Base-by-base conservation (phyloP, 2,888 invertebrate species). In the Zhuqinia jingwanae region DNA sequence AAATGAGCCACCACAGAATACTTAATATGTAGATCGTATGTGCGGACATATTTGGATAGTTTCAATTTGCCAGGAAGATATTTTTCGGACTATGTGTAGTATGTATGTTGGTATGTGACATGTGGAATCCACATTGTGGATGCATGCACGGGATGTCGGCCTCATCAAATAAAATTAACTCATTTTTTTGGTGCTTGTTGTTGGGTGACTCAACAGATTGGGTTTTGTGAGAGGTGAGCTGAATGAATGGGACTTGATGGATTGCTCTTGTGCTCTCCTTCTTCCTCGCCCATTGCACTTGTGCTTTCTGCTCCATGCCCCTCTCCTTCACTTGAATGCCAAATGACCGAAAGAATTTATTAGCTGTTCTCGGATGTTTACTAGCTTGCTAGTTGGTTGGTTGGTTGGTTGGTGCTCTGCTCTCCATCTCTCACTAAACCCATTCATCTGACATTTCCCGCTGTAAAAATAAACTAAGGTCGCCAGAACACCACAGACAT, bases 401-500 rank as follows among this genome's bases (percentile, higher is more conserved):
- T n/a, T n/a, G n/a, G n/a, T n/a, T n/a, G n/a, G n/a, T n/a, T n/a
- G n/a, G n/a, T 42, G 42, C 6, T 11, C 42, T 47, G 47, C 1
- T 47, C 47, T 47, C 47, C 15, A 11, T 47, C 47, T 47, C 47
- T 1, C 47, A 11, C 5, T 42, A 42, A 8, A 42, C 11, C 5
- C 11, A 42, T 47, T 47, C n/a, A n/a, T 47, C 15, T 47, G 47
- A 11, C 10, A 10, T 10, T 42, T 5, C 42, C 10, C 10, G 42
- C 10, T 47, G 47, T 47, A 47, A 47, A 47, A 47, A 47, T 47
- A 47, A 47, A 47, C 47, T 15, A 47, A 47, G 47, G 47, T 15
- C 47, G 15, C 11, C 11, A 47, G 47, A 47, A 47, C 92, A 13
- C n/a, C n/a, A n/a, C n/a, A n/a, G n/a, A n/a, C n/a, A n/a, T n/a